Evolutionary conservation across 2,797 vertebrate genomes (phyloP).

Genomic region (Megalops cyprinoides): DNA sequence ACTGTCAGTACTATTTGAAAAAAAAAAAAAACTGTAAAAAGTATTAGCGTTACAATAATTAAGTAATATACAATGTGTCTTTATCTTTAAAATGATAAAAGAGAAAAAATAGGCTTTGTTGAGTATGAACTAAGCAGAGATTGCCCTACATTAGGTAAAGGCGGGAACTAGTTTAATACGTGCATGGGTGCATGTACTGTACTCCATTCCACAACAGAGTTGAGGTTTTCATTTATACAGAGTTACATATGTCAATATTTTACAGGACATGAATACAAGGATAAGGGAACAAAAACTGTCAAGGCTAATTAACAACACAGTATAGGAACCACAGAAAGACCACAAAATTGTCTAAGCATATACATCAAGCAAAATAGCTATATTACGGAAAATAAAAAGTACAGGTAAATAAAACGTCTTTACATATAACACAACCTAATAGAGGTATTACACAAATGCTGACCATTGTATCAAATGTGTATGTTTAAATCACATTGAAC

Average conservation of each 20-base stretch:
- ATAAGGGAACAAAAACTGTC: background rate
- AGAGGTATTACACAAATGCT: no score
- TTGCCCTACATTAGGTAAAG: slow-evolving; percentile 73
- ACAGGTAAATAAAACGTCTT: no score
- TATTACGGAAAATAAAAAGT: no score
- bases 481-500: no score
- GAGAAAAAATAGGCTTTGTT: slow-evolving; percentile 49
- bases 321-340: background rate
- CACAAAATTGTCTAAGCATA: no score
- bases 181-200: slow-evolving; percentile 57
- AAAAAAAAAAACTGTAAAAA: slow-evolving; percentile 37
- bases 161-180: slow-evolving; percentile 65
- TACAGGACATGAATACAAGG: background rate
- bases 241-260: background rate
- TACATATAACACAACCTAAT: no score
- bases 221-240: background rate
- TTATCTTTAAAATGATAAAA: slow-evolving; percentile 55
- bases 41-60: slow-evolving; percentile 35
- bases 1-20: slow-evolving; percentile 45
- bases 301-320: background rate
- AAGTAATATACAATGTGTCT: slow-evolving; percentile 40
- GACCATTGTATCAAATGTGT: no score
- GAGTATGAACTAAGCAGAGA: slow-evolving; percentile 77
- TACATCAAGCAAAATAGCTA: no score
- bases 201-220: background rate